Conservation (phyloP, 2,888 invertebrate genomes). For the Drosophila phalerata region DNA sequence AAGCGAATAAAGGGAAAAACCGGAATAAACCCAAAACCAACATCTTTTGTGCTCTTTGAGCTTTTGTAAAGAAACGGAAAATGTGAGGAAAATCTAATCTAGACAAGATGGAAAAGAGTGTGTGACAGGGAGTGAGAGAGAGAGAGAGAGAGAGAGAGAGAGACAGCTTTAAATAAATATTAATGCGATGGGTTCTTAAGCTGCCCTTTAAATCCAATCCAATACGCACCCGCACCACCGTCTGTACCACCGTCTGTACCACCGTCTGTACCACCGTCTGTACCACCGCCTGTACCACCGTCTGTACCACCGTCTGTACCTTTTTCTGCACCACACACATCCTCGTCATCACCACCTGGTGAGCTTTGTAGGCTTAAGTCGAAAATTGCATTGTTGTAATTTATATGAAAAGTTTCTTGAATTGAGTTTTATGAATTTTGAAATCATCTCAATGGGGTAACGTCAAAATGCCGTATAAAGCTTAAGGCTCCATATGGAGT, state of each 20-base stretch:
- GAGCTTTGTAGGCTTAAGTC: conserved; percentile 47
- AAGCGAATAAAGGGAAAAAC: not conserved
- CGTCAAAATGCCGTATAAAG: conserved; percentile 11
- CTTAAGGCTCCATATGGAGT: conserved; percentile 6
- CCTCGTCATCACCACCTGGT: conserved; percentile 18
- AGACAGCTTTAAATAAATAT: conserved; percentile 71
- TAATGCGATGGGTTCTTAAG: conserved; percentile 53
- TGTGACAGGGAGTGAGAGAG: not conserved
- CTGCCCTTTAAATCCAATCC: conserved; percentile 20
- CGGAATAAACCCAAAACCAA: conserved; percentile 7
- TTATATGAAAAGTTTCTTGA: conserved; percentile 72
- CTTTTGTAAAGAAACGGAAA: conserved; percentile 8
- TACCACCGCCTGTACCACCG: not conserved
- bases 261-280: not conserved
- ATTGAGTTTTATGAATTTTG: conserved; percentile 37
- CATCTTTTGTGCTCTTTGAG: conserved; percentile 24
- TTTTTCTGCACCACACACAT: not conserved
- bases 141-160: conserved; percentile 23
- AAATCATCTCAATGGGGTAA: conserved; percentile 19
- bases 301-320: not conserved
- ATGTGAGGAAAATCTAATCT: not conserved
- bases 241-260: not conserved
- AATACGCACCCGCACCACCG: not conserved
- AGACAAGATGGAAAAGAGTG: not conserved
- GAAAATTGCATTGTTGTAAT: conserved; percentile 69